Evolutionary conservation across 1,140 invertebrate species (phyloP).

Genomic region (Drosophila azteca): DNA sequence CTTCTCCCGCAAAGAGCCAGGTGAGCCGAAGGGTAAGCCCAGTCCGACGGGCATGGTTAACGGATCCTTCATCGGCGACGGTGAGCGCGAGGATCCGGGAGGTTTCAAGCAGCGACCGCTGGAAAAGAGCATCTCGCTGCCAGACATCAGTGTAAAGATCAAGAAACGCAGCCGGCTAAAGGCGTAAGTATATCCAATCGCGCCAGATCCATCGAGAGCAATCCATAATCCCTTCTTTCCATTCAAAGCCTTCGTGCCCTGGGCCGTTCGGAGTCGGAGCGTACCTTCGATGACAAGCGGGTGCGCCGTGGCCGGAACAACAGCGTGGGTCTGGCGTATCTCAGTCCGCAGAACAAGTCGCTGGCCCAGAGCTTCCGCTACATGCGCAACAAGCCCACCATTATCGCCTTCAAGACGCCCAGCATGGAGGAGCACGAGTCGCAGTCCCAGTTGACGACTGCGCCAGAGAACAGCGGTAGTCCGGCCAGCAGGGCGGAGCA

Average conservation of each 20-base stretch:
- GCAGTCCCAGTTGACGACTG: slow-evolving; percentile 81
- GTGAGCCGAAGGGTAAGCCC: slow-evolving; percentile 69
- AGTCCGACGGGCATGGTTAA: slow-evolving; percentile 84
- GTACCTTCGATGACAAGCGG: slow-evolving; percentile 88
- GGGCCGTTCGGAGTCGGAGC: slow-evolving; percentile 91
- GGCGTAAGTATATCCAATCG: slow-evolving; percentile 86
- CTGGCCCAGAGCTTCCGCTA: slow-evolving; percentile 92
- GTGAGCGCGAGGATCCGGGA: slow-evolving; percentile 30
- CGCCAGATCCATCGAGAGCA: neutral
- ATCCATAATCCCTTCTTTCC: neutral
- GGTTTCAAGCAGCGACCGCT: slow-evolving; percentile 84
- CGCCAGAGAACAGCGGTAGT: slow-evolving; percentile 6
- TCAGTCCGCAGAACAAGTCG: slow-evolving; percentile 90
- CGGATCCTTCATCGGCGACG: slow-evolving; percentile 85
- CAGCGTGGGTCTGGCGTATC: slow-evolving; percentile 88
- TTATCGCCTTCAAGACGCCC: slow-evolving; percentile 92
- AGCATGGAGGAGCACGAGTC: slow-evolving; percentile 88
- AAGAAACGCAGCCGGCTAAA: slow-evolving; percentile 88
- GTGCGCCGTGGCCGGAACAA: slow-evolving; percentile 87
- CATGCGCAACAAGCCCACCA: slow-evolving; percentile 93
- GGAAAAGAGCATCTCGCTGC: slow-evolving; percentile 92
- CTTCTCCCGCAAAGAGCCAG: slow-evolving; percentile 85
- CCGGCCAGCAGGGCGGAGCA: slow-evolving; percentile 84
- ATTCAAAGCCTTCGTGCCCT: slow-evolving; percentile 85
- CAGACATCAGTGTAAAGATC: slow-evolving; percentile 90